A percentile compares a stretch with the other conserved stretches of the same genome.
Conservation (phyloP, 2,888 invertebrate genomes). For the Plusia festucae region DNA sequence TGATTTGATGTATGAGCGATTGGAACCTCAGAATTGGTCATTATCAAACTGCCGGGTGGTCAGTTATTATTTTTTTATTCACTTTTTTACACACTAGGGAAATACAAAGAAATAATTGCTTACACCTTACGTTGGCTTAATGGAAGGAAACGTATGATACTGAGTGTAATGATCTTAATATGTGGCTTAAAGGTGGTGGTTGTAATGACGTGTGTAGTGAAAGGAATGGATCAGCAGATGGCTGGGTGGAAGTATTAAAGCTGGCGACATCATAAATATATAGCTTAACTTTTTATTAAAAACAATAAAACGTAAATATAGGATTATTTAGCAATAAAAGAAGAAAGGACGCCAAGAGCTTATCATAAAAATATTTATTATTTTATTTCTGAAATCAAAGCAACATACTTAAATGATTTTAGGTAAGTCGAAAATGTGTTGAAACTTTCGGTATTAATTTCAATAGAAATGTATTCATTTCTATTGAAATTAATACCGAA, state of each 20-base stretch:
- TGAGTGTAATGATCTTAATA: conserved; percentile 39
- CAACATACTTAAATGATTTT: neutral
- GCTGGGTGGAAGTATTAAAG: neutral
- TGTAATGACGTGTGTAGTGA: conserved; percentile 13
- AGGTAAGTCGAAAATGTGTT: no score
- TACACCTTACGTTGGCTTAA: conserved; percentile 40
- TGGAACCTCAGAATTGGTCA: conserved; percentile 65
- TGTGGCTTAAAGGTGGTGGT: neutral
- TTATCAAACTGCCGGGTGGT: conserved; percentile 60
- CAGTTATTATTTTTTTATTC: conserved; percentile 43
- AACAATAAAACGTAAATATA: neutral
- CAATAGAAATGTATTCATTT: no score
- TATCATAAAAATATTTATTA: neutral
- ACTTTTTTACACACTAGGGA: conserved; percentile 39
- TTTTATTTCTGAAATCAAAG: neutral
- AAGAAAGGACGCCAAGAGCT: neutral
- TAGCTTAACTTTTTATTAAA: neutral
- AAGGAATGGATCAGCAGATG: neutral
- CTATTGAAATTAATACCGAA: no score
- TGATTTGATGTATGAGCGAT: conserved; percentile 57
- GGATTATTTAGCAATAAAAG: neutral
- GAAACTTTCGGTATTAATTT: no score
- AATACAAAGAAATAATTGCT: conserved; percentile 42
- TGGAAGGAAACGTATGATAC: conserved; percentile 44
- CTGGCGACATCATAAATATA: neutral